These are phyloP conservation scores for Tachypleus tridentatus DNA, from an alignment of 1,140 invertebrate species.

Conservation along the genomic window DNA sequence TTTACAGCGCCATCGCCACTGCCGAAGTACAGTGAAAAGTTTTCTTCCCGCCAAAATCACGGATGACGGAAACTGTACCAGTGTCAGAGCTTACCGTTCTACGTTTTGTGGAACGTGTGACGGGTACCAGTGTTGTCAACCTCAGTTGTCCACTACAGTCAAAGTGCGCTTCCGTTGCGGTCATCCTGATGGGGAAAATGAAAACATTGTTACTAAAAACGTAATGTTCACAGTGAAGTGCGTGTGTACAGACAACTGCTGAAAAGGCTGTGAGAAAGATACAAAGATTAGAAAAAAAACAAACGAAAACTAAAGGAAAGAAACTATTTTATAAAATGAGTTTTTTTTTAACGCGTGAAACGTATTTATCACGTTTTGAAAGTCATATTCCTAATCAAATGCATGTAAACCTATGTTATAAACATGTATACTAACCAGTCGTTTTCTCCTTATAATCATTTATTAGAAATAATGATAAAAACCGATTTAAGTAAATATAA, in stretches of 20 bases:
- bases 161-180: slow-evolving; percentile 37
- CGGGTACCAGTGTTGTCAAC: slow-evolving; percentile 41
- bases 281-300: no score
- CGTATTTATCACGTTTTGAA: no score
- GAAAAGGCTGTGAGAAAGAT: neutral
- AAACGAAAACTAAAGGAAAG: no score
- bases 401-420: no score
- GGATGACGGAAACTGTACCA: slow-evolving; percentile 45
- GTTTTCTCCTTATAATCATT: no score
- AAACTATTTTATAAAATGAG: no score
- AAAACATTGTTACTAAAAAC: slow-evolving; percentile 10
- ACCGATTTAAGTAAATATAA: no score
- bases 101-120: slow-evolving; percentile 49
- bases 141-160: slow-evolving; percentile 44
- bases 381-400: no score
- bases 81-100: slow-evolving; percentile 45
- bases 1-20: slow-evolving; percentile 47
- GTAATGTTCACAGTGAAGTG: slow-evolving; percentile 25
- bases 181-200: slow-evolving; percentile 7
- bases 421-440: no score
- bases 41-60: slow-evolving; percentile 40
- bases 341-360: no score
- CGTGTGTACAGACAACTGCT: slow-evolving; percentile 10
- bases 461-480: no score
- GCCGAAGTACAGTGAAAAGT: slow-evolving; percentile 47